Evolutionary conservation across 1,140 invertebrate genomes (phyloP).

Genomic region (Chrysomallon squamiferum): DNA sequence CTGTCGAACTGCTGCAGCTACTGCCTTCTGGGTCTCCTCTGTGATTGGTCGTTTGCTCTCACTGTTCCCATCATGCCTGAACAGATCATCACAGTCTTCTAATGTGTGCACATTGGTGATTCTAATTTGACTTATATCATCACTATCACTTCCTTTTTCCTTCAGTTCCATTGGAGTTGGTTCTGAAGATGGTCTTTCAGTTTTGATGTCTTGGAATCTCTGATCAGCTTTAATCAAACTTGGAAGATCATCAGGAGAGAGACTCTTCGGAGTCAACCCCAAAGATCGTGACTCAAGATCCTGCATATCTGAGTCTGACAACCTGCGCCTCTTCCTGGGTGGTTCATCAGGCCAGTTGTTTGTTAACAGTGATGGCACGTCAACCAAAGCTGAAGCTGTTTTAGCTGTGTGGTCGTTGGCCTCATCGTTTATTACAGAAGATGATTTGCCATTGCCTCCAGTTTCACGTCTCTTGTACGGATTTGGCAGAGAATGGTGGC

Average conservation of each 20-base stretch:
- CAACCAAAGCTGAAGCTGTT: not conserved
- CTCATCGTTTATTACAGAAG: slow-evolving; percentile 15
- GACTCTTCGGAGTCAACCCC: not conserved
- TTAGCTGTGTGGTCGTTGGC: not conserved
- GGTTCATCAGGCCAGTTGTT: slow-evolving; percentile 15
- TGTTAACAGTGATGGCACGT: slow-evolving; percentile 7
- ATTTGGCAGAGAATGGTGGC: slow-evolving; percentile 58
- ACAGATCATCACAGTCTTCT: not conserved
- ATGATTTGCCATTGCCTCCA: slow-evolving; percentile 11
- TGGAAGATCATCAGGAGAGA: not conserved
- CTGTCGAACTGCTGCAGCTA: slow-evolving; percentile 32
- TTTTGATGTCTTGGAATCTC: not conserved
- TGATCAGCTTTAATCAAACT: no score
- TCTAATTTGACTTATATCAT: not conserved
- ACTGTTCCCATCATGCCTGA: not conserved
- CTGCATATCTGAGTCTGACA: slow-evolving; percentile 40
- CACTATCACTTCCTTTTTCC: slow-evolving; percentile 1
- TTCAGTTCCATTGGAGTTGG: slow-evolving; percentile 7
- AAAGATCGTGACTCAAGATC: not conserved
- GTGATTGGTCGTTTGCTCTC: slow-evolving; percentile 11
- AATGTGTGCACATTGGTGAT: slow-evolving; percentile 15
- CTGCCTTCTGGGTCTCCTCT: slow-evolving; percentile 23
- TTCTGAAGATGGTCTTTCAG: slow-evolving; percentile 12
- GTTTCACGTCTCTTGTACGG: slow-evolving; percentile 60
- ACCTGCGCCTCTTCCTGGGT: slow-evolving; percentile 31